Base-by-base conservation (phyloP, 2,797 vertebrate species). In the Gouania willdenowi region DNA sequence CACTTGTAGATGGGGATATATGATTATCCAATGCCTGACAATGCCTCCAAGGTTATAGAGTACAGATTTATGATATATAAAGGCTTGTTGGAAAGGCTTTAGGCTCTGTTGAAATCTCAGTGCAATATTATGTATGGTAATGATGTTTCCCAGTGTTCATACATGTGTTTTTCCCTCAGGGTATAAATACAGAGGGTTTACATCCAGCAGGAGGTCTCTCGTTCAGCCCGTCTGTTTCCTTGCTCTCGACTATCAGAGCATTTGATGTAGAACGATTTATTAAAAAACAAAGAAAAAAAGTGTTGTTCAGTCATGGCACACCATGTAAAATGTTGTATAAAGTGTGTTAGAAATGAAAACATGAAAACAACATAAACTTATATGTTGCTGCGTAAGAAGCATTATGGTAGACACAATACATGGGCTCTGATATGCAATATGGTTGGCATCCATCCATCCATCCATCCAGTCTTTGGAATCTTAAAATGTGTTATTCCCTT, bases 61-160 rank as follows among this genome's bases (percentile, higher is more conserved):
- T 26, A 38, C 5, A 2, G 8, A 14, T 33, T 41, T 27, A 49
- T 43, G 32, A 48, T 53, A 41, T 45, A 33, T 11, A 29, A 17
- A 26, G 28, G 48, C 26, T 69, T 48, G 44, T 26, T 43, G 31
- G 34, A 41, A 34, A n/a, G n/a, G 19, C 39, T 47, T 13, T 41
- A 25, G 44, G 42, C 15, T 28, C 16, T 29, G 8, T 27, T 6
- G 32, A 68, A 8, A 42, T 63, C 33, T 55, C 29, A n/a, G 30
- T 46, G 24, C 64, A 45, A 62, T 60, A 37, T 55, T 60, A 58
- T 52, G 34, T 37, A 50, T 49, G 36, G 4, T 60, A 62, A 69
- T 58, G 38, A 40, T 2, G 15, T 22, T 28, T 22, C 25, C 60
- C 23, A 31, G 36, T 60, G 57, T 46, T 60, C 64, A 34, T 37